Evolutionary conservation across 2,888 invertebrate genomes (phyloP), one percentile per base, ranked within the genome.

Genomic region (Sturmia bella): DNA sequence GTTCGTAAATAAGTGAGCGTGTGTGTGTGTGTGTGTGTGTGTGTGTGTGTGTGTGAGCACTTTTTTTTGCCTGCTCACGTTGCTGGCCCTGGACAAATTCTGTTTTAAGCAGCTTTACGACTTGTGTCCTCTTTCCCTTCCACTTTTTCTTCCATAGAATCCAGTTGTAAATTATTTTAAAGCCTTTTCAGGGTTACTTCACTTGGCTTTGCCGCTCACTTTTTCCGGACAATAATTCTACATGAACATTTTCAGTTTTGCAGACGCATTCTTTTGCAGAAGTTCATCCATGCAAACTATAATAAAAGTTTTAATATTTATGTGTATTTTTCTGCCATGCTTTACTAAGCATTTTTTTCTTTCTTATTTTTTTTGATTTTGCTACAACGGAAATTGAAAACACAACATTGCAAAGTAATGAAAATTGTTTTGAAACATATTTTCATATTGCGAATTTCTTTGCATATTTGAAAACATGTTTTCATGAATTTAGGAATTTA

Each of bases 111-210:
- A 45, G 54, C 37, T 52, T 72, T 52, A 61, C 15, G 2, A 24
- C 11, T 24, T 54, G 0, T 11, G 48, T 27, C n/a, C 13, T 59
- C n/a, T n/a, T 27, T 43, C n/a, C n/a, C n/a, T 41, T 43, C 5
- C 43, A 9, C 17, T 39, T 19, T 64, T n/a, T n/a, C 15, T 5
- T 48, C 9, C 19, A 32, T 11, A 43, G 7, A 75, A 76, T 43
- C 41, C 32, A 32, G 63, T 61, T 39, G 24, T 70, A 52, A 63
- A 54, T 70, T 77, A 70, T 56, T 77, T 63, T 56, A 48, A 70
- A 77, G 63, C 63, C 63, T 70, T n/a, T 41, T 70, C 70, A 77
- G 21, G 70, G 77, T 57, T 64, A 32, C 48, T 63, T 41, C 41
- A 50, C 15, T 57, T 56, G 73, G 13, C 24, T 64, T 32, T 19